Evolutionary conservation across 2,113 vertebrate species (phyloP).

Genomic region (Apteryx mantelli): DNA sequence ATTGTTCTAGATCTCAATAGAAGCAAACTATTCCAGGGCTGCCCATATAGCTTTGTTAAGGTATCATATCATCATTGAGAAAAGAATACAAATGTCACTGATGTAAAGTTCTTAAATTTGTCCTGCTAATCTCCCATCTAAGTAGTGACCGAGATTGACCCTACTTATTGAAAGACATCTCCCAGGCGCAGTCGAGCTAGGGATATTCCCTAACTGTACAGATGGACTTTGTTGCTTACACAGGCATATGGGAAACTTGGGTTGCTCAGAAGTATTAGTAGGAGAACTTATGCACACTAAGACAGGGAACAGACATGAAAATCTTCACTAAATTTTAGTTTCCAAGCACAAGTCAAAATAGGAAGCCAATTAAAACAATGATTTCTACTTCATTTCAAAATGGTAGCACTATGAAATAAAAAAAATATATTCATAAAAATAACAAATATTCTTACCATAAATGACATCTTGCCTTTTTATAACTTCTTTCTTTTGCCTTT

Average conservation of each 20-base stretch:
- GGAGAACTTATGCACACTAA: background rate
- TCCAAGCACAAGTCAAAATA: background rate
- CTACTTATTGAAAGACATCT: background rate
- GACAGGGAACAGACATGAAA: background rate
- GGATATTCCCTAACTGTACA: background rate
- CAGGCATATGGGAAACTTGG: background rate
- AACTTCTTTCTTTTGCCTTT: constrained; percentile 83
- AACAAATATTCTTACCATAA: constrained; percentile 82
- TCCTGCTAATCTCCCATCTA: background rate
- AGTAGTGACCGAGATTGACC: background rate
- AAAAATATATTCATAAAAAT: background rate
- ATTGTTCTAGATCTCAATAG: background rate
- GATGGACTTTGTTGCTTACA: background rate
- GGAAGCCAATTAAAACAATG: background rate
- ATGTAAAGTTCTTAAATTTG: background rate
- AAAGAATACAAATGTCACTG: background rate
- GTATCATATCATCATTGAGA: background rate
- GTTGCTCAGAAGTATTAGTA: background rate
- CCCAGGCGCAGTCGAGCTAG: background rate
- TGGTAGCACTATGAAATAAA: background rate
- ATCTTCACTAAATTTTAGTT: background rate
- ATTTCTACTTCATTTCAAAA: background rate
- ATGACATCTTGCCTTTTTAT: constrained; percentile 94
- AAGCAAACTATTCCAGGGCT: background rate
- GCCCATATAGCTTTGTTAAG: background rate